Conservation (phyloP, 2,888 invertebrate species). For the Drosophila conformis region DNA sequence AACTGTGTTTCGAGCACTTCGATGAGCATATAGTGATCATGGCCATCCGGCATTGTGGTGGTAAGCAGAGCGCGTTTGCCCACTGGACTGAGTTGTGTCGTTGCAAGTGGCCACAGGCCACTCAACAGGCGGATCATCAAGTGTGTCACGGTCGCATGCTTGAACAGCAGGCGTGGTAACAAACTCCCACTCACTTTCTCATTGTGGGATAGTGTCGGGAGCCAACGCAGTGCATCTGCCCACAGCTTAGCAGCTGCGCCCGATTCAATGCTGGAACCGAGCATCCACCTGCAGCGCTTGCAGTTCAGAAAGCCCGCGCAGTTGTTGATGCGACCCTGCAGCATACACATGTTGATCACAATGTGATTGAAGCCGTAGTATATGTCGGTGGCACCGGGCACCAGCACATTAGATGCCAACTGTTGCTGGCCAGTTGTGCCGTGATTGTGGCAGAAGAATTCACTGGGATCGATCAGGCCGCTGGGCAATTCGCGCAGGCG, state of each 20-base stretch:
- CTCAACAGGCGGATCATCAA: conserved; percentile 66
- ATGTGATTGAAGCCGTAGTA: conserved; percentile 82
- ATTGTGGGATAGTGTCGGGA: conserved; percentile 1
- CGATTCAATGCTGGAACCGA: conserved; percentile 70
- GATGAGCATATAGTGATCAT: conserved; percentile 73
- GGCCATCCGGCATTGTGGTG: conserved; percentile 70
- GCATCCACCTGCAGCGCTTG: conserved; percentile 71
- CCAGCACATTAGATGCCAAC: conserved; percentile 41
- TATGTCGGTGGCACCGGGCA: conserved; percentile 69
- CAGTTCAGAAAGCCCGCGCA: conserved; percentile 74
- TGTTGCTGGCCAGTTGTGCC: conserved; percentile 2
- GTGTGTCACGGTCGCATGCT: conserved; percentile 45
- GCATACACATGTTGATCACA: conserved; percentile 57
- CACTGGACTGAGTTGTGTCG: conserved; percentile 28
- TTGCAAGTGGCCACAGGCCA: conserved; percentile 58
- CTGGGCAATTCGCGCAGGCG: conserved; percentile 82
- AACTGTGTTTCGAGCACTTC: conserved; percentile 81
- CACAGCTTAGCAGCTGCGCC: conserved; percentile 78
- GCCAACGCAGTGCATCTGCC: conserved; percentile 72
- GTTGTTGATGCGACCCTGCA: conserved; percentile 36
- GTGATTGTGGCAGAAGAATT: conserved; percentile 82
- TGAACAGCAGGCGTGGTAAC: conserved; percentile 49
- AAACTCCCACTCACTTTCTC: background rate
- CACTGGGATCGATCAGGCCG: conserved; percentile 79
- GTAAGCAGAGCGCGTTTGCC: conserved; percentile 64